Conservation (phyloP, 1,140 invertebrate species). For the Aphelenchoides avenae region DNA sequence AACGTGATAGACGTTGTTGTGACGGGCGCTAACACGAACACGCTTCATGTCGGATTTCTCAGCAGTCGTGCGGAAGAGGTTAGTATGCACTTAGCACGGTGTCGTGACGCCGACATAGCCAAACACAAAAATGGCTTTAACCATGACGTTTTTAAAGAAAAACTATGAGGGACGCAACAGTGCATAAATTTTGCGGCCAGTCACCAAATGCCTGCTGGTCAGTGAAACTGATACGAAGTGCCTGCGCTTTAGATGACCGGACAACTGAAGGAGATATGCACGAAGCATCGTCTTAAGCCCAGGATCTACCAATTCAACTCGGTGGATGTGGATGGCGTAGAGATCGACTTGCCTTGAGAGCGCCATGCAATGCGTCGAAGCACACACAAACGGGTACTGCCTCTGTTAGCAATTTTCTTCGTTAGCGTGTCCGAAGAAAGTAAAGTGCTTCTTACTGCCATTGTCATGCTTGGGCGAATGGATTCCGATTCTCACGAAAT, state of each 20-base stretch:
- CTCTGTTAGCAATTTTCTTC: too few relatives aligned
- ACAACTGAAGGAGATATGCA: constrained; percentile 34
- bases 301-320: constrained; percentile 50
- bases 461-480: too few relatives aligned
- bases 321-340: constrained; percentile 34
- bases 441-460: too few relatives aligned
- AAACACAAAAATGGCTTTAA: too few relatives aligned
- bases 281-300: constrained; percentile 42
- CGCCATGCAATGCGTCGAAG: too few relatives aligned
- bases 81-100: constrained; percentile 6
- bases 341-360: constrained; percentile 28
- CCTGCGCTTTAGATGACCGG: constrained; percentile 27
- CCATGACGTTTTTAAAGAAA: too few relatives aligned
- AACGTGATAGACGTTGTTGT: constrained; percentile 31
- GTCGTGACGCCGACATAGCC: too few relatives aligned
- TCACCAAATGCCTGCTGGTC: constrained; percentile 6
- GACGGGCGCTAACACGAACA: constrained; percentile 11
- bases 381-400: too few relatives aligned
- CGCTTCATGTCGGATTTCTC: constrained; percentile 28
- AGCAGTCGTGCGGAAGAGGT: constrained; percentile 30
- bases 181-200: too few relatives aligned
- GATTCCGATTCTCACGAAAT: too few relatives aligned
- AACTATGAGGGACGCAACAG: too few relatives aligned
- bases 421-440: too few relatives aligned
- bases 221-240: not conserved